phyloP scores from a whole-genome alignment of 2,797 vertebrate genomes.

The Coregonus suidteri region DNA sequence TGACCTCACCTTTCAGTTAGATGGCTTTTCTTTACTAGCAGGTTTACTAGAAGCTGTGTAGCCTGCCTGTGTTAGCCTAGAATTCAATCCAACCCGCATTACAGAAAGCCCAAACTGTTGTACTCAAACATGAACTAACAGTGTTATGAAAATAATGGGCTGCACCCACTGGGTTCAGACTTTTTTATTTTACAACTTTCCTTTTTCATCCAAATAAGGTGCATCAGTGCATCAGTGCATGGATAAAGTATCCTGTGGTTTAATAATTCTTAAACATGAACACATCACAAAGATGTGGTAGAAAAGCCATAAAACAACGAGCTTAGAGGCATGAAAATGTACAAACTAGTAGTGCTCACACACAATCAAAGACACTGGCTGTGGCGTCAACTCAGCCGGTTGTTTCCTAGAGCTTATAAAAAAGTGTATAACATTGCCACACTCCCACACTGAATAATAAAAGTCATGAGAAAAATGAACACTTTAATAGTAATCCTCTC shows the following conservation, averaged over 20 bases:
- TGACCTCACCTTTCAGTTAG: neutral
- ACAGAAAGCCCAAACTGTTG: neutral
- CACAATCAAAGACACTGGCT: neutral
- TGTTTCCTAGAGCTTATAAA: neutral
- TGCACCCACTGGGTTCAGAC: neutral
- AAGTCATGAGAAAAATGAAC: neutral
- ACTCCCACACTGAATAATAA: neutral
- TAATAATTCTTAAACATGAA: constrained; percentile 6
- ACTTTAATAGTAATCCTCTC: neutral
- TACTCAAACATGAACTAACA: neutral
- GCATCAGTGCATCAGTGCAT: neutral
- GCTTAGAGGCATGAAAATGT: neutral
- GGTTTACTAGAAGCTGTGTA: too few species aligned
- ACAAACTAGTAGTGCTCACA: neutral
- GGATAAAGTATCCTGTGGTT: neutral
- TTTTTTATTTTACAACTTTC: neutral
- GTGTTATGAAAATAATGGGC: neutral
- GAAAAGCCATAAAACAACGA: neutral
- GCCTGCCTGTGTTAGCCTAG: neutral
- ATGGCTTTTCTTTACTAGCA: neutral
- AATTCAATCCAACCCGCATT: neutral
- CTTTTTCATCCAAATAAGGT: constrained; percentile 12
- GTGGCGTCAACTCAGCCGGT: neutral
- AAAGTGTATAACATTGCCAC: neutral
- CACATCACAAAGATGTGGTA: neutral